Evolutionary conservation across 2,113 vertebrate genomes (phyloP).

Genomic region (Osmerus eperlanus): DNA sequence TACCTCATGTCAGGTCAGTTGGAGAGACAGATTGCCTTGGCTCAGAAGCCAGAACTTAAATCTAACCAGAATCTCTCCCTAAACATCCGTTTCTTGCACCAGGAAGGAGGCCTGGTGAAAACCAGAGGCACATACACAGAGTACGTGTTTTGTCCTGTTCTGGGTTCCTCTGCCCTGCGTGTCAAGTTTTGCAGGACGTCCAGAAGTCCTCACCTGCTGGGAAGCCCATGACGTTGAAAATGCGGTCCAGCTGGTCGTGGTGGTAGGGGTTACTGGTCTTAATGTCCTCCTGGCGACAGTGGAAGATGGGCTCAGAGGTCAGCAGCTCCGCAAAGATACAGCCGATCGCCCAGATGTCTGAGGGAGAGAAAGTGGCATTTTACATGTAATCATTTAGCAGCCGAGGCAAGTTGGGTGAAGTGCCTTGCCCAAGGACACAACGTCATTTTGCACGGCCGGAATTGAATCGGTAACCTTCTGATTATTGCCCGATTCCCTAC

Average conservation of each 20-base stretch:
- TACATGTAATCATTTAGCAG: too few species aligned
- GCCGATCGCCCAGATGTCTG: constrained; percentile 99
- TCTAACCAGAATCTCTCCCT: neutral
- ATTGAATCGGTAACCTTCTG: too few species aligned
- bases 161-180: neutral
- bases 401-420: too few species aligned
- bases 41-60: constrained; percentile 11
- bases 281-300: constrained; percentile 99
- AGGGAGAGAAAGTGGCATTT: neutral
- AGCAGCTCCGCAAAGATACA: constrained; percentile 99
- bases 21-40: constrained; percentile 30
- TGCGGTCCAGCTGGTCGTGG: constrained; percentile 99
- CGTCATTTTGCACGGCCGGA: too few species aligned
- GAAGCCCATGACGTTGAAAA: constrained; percentile 99
- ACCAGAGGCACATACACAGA: too few species aligned
- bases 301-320: constrained; percentile 99
- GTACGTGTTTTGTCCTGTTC: too few species aligned
- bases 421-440: too few species aligned
- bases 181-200: neutral
- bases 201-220: constrained; percentile 84
- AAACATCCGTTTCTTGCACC: neutral
- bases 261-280: constrained; percentile 99
- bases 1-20: constrained; percentile 26
- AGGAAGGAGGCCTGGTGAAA: too few species aligned
- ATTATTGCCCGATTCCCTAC: too few species aligned